phyloP scores from a whole-genome alignment of 2,888 invertebrate genomes.

The Pachycephus smyrnensis region DNA sequence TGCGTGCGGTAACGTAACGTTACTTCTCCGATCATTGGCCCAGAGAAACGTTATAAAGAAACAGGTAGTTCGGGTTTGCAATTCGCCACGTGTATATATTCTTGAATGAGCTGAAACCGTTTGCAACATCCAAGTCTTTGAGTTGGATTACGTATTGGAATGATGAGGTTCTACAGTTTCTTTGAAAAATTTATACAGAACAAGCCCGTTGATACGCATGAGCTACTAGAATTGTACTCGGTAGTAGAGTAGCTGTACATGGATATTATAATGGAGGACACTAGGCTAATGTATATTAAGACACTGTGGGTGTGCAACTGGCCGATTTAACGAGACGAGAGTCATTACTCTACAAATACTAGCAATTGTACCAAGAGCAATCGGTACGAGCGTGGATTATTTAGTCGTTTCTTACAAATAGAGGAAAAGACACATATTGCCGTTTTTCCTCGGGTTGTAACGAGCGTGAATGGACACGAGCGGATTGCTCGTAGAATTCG shows the following conservation, averaged over 20 bases:
- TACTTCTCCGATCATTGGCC: too few species aligned
- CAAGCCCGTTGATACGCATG: too few species aligned
- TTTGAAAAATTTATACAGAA: too few species aligned
- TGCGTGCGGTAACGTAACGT: too few species aligned
- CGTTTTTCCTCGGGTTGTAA: conserved; percentile 2
- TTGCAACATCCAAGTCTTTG: too few species aligned
- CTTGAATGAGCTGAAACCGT: too few species aligned
- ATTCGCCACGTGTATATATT: too few species aligned
- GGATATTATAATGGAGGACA: not conserved
- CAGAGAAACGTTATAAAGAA: too few species aligned
- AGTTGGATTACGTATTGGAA: too few species aligned
- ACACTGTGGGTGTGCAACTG: not conserved
- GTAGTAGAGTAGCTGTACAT: not conserved
- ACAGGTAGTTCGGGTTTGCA: too few species aligned
- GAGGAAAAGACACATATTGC: not conserved
- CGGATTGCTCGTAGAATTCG: not conserved
- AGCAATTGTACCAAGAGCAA: not conserved
- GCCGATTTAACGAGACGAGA: not conserved
- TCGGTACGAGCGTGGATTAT: not conserved
- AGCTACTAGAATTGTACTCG: too few species aligned
- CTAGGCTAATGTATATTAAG: not conserved
- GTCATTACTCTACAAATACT: not conserved
- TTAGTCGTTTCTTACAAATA: not conserved
- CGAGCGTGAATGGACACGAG: conserved; percentile 4
- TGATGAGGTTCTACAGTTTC: too few species aligned